Percentiles rank a stretch among this genome's conserved stretches.
Evolutionary conservation across 2,888 invertebrate species (phyloP).

Genomic region (Cenopis cana): DNA sequence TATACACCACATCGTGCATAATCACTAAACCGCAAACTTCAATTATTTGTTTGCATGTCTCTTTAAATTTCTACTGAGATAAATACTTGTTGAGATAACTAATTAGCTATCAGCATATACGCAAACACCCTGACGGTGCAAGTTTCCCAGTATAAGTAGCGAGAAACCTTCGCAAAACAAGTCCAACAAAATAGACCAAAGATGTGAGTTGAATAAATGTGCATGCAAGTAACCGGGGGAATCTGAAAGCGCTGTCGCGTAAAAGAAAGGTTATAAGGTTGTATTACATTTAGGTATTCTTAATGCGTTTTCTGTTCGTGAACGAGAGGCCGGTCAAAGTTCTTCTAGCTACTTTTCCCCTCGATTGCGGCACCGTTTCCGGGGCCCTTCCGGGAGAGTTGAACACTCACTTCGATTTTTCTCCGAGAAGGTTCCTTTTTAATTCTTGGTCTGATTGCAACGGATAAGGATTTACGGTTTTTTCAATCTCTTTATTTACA

Average conservation of each 20-base stretch:
- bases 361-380: conserved; percentile 72
- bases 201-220: conserved; percentile 42
- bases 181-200: conserved; percentile 39
- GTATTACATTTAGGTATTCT: conserved; percentile 1
- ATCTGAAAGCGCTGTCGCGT: conserved; percentile 27
- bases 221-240: conserved; percentile 37
- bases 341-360: conserved; percentile 70
- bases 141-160: conserved; percentile 32
- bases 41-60: neutral
- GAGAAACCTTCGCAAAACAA: conserved; percentile 33
- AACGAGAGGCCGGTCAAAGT: conserved; percentile 71
- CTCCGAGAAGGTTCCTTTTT: conserved; percentile 38
- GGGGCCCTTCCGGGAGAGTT: conserved; percentile 63
- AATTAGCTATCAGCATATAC: conserved; percentile 24
- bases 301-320: conserved; percentile 37
- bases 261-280: conserved; percentile 7
- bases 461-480: conserved; percentile 31
- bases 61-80: neutral
- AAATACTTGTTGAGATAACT: conserved; percentile 8
- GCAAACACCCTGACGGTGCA: conserved; percentile 27
- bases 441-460: conserved; percentile 39
- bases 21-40: neutral
- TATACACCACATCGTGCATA: too few species aligned
- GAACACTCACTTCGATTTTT: conserved; percentile 61
- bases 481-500: conserved; percentile 33